These are phyloP conservation scores for Turritopsis rubra DNA, from an alignment of 30 jellyfish, hydroid and myxozoan species.

Conservation along the genomic window DNA sequence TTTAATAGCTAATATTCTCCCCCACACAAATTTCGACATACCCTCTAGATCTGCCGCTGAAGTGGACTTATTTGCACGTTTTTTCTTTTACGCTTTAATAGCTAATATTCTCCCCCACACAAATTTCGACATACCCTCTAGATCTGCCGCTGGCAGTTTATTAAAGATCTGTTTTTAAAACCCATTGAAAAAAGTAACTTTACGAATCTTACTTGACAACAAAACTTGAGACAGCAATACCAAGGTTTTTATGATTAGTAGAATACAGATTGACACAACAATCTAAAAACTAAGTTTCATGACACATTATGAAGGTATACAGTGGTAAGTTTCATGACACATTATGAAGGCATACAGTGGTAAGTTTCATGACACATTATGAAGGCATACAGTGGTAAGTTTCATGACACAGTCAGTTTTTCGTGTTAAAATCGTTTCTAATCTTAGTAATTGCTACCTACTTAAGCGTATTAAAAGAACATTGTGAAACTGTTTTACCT, in stretches of 20 bases:
- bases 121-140: no score
- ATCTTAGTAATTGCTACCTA: no score
- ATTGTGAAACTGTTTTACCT: no score
- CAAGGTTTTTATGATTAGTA: slow-evolving; percentile 41
- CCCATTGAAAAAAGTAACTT: neutral
- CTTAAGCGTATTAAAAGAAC: no score
- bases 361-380: neutral
- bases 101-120: no score
- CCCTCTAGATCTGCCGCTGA: no score
- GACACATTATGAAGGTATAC: neutral
- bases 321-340: neutral
- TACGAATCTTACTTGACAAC: neutral
- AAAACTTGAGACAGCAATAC: slow-evolving; percentile 5
- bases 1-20: no score
- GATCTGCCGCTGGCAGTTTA: neutral
- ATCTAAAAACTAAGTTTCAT: slow-evolving; percentile 30
- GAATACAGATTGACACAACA: slow-evolving; percentile 37
- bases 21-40: no score
- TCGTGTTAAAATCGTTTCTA: no score
- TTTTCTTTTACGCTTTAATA: no score
- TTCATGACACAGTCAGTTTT: neutral
- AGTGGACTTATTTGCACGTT: no score
- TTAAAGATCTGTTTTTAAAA: neutral
- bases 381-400: slow-evolving; percentile 1
- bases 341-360: neutral